Conservation (phyloP, 2,888 invertebrate species). For the Dolichomitus sp. region DNA sequence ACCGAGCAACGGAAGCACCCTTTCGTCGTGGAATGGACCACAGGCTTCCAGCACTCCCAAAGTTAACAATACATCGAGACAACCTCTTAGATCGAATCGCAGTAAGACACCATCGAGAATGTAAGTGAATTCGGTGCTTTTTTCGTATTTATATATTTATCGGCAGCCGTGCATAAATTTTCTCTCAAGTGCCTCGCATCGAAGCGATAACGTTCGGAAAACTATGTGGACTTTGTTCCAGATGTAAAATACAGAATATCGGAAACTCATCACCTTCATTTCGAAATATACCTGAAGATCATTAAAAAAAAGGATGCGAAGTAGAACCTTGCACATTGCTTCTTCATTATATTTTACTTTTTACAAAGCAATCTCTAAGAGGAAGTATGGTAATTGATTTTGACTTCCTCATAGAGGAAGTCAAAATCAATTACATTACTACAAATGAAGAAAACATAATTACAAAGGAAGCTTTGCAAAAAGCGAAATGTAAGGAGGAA, state of each 20-base stretch:
- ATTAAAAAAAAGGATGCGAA: no score
- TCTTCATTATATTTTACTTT: no score
- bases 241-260: neutral
- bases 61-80: constrained; percentile 68
- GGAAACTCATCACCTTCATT: neutral
- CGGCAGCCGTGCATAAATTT: neutral
- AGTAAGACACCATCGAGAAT: constrained; percentile 63
- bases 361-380: no score
- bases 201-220: neutral
- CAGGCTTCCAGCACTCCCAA: constrained; percentile 73
- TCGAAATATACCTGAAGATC: neutral
- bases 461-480: no score
- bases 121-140: constrained; percentile 40
- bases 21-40: constrained; percentile 69
- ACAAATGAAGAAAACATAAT: no score
- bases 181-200: neutral
- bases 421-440: no score
- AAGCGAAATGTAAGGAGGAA: no score
- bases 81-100: constrained; percentile 63
- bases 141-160: neutral
- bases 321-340: no score
- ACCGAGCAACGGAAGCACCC: constrained; percentile 68
- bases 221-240: neutral
- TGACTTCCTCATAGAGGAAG: no score
- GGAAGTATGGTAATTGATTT: no score